Base-by-base conservation (phyloP, 1,140 invertebrate genomes). In the Eueides isabella region DNA sequence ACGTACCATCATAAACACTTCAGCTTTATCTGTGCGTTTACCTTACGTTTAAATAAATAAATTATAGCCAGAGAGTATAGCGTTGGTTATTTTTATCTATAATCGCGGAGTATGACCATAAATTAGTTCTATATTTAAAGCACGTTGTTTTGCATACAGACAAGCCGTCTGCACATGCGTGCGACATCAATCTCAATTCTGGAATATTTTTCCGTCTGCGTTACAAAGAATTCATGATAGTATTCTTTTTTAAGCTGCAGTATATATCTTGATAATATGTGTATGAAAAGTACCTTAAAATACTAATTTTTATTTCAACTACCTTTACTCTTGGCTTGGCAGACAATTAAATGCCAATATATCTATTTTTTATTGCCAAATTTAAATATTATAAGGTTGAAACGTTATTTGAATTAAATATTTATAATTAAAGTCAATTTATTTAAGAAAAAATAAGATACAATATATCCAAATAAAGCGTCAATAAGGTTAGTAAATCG, bases 161-260 rank as follows among this genome's bases (percentile, higher is more conserved):
- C 86, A 85, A 83, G 81, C 85, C 87, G 89, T 91, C 88, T 92
- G 89, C 91, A 91, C 91, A 92, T 93, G 91, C 90, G 90, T 92
- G 86, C 86, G 85, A 92, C 90, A 93, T 93, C 90, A 86, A 93
- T 92, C 89, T 93, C 89, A 92, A 91, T 93, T 92, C 87, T 91
- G 85, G 87, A 91, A 90, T 93, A 90, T 93, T 93, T 93, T 92
- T 91, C 85, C 80, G 88, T 91, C 87, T 90, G 86, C 81, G 29
- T 71, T 69, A 74, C 38, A 48, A 70, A 66, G 61, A 33, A 44
- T 63, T 29, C 16, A 28, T 63, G 63, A n/a, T 33, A 74, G 41
- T 63, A 68, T 61, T 44, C 19, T 63, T 28, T 55, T 75, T 72
- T 30, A 63, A 63, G 31, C 26, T 26, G n/a, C 9, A 23, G 4